These are phyloP conservation scores for Troides helena DNA, from an alignment of 2,888 invertebrate species.

Conservation along the genomic window DNA sequence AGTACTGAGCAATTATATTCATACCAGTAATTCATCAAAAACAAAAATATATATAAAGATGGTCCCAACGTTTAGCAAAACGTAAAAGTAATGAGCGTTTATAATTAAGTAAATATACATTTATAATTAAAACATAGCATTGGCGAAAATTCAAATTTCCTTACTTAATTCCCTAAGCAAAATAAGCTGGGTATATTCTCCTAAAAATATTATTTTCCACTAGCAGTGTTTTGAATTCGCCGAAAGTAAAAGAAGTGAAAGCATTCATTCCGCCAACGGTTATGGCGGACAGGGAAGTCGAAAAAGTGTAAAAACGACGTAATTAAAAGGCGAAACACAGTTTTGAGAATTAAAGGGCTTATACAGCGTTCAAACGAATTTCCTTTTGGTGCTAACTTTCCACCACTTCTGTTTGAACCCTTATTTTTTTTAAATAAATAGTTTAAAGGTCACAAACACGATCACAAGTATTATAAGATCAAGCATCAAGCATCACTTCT, in stretches of 20 bases:
- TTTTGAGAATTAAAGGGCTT: constrained; percentile 24
- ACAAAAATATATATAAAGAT: too few relatives aligned
- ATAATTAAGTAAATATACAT: neutral
- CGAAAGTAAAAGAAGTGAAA: constrained; percentile 21
- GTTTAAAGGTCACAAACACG: too few relatives aligned
- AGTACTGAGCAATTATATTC: too few relatives aligned
- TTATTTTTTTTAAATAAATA: neutral
- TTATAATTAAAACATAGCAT: neutral
- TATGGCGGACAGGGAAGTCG: constrained; percentile 19
- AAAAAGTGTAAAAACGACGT: constrained; percentile 28
- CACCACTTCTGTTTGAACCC: constrained; percentile 12
- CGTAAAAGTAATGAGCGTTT: too few relatives aligned
- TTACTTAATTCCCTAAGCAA: neutral
- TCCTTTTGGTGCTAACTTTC: constrained; percentile 10
- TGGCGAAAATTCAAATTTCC: neutral
- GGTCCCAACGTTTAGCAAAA: too few relatives aligned
- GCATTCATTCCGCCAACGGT: constrained; percentile 21
- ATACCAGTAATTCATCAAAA: too few relatives aligned
- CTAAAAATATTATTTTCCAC: constrained; percentile 9
- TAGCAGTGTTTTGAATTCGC: constrained; percentile 15
- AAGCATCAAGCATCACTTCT: too few relatives aligned
- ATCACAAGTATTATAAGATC: too few relatives aligned
- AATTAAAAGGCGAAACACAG: constrained; percentile 26
- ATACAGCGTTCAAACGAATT: constrained; percentile 22
- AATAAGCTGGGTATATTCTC: neutral